phyloP scores from a whole-genome alignment of 2,888 invertebrate species.

The Neoitamus cyanurus region DNA sequence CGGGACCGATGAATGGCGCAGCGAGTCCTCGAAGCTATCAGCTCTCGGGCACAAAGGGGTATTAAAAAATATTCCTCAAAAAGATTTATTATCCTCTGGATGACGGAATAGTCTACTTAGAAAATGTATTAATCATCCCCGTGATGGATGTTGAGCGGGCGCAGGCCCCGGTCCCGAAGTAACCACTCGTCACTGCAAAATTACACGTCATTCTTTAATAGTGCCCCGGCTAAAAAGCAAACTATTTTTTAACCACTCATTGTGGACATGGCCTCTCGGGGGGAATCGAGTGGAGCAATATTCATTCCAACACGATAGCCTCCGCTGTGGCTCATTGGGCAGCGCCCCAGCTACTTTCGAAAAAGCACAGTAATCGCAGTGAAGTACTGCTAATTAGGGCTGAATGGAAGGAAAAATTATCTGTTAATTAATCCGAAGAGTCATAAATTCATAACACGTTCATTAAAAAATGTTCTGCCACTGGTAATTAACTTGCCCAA shows the following conservation, averaged over 20 bases:
- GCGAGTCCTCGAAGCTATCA: not conserved
- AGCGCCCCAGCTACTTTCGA: not conserved
- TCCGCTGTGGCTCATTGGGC: not conserved
- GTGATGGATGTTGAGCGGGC: not conserved
- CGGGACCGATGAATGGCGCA: not conserved
- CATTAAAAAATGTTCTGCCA: not conserved
- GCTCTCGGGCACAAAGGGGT: not conserved
- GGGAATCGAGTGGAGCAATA: not conserved
- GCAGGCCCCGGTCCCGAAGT: not conserved
- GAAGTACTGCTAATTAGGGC: not conserved
- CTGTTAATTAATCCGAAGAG: conserved; percentile 1
- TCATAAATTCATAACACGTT: conserved; percentile 5
- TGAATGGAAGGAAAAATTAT: not conserved
- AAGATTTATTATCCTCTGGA: not conserved
- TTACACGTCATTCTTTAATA: not conserved
- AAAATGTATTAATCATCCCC: not conserved
- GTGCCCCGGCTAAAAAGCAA: not conserved
- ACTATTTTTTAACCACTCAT: not conserved
- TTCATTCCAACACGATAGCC: not conserved
- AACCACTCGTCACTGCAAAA: not conserved
- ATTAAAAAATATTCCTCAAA: not conserved
- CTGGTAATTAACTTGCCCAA: conserved; percentile 1
- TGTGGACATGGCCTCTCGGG: not conserved
- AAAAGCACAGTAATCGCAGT: not conserved
- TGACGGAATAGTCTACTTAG: not conserved